Evolutionary conservation across 2,888 invertebrate genomes (phyloP).

Genomic region (Panopea generosa): DNA sequence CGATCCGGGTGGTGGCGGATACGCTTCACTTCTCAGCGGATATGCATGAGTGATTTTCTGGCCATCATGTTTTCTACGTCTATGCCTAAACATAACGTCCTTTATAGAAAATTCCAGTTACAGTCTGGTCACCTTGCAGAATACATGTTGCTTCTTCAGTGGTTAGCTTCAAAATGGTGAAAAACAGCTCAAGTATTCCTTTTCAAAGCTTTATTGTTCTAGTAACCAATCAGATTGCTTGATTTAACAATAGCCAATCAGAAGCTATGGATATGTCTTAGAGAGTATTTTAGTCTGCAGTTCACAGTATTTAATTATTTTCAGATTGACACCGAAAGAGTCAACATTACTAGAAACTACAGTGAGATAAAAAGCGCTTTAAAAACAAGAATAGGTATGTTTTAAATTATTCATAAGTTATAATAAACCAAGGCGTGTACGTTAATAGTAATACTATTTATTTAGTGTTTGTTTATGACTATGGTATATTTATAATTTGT

Average conservation of each 20-base stretch:
- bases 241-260: background rate
- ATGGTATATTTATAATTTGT: too few species aligned
- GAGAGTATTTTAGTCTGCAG: conserved; percentile 32
- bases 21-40: background rate
- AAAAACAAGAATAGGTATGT: conserved; percentile 25
- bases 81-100: conserved; percentile 4
- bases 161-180: conserved; percentile 20
- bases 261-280: conserved; percentile 23
- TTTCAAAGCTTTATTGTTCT: conserved; percentile 1
- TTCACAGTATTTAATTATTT: conserved; percentile 33
- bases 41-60: background rate
- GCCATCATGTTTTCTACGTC: background rate
- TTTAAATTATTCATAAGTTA: conserved; percentile 18
- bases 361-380: conserved; percentile 34
- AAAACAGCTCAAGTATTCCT: too few species aligned
- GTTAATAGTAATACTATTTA: conserved; percentile 9
- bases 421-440: conserved; percentile 11
- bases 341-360: conserved; percentile 33
- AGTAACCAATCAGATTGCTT: background rate
- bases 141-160: conserved; percentile 25
- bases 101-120: conserved; percentile 16
- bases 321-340: background rate
- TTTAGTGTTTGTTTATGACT: too few species aligned
- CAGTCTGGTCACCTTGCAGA: conserved; percentile 31
- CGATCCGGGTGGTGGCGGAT: conserved; percentile 6